Percentiles rank a stretch among this genome's conserved stretches.
These are phyloP conservation scores for Amphibalanus amphitrite DNA, from an alignment of 1,140 invertebrate species.

Conservation along the genomic window DNA sequence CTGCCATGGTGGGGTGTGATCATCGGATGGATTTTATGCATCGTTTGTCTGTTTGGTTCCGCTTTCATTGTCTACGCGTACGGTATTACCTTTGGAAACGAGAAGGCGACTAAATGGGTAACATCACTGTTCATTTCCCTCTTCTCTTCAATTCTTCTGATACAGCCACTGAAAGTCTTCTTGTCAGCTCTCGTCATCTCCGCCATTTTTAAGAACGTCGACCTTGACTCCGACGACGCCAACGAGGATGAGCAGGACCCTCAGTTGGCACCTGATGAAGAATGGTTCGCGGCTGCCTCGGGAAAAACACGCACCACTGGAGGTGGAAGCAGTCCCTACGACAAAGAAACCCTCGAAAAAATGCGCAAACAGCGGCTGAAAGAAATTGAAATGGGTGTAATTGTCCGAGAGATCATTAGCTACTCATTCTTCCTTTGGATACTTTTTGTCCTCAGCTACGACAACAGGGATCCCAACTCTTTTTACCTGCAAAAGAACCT, in stretches of 20 bases:
- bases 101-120: conserved; percentile 37
- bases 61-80: conserved; percentile 30
- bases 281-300: conserved; percentile 11
- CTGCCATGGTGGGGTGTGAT: conserved; percentile 15
- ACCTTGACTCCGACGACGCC: conserved; percentile 29
- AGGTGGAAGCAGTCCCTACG: not conserved
- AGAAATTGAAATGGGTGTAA: conserved; percentile 31
- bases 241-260: conserved; percentile 32
- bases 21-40: conserved; percentile 31
- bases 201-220: conserved; percentile 31
- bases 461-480: conserved; percentile 27
- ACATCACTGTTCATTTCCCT: conserved; percentile 35
- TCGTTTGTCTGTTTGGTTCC: conserved; percentile 24
- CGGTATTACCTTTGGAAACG: conserved; percentile 36
- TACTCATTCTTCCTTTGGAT: conserved; percentile 35
- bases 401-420: conserved; percentile 30
- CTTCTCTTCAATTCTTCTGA: conserved; percentile 28
- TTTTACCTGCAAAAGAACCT: conserved; percentile 28
- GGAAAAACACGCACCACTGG: not conserved
- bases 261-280: conserved; percentile 21
- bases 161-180: conserved; percentile 23
- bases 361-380: conserved; percentile 26
- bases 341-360: conserved; percentile 19
- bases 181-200: conserved; percentile 32
- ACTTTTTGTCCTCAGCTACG: conserved; percentile 31